Evolutionary conservation across 2,113 vertebrate genomes (phyloP), one percentile per base, ranked within the genome.

Genomic region (Clarias magur): DNA sequence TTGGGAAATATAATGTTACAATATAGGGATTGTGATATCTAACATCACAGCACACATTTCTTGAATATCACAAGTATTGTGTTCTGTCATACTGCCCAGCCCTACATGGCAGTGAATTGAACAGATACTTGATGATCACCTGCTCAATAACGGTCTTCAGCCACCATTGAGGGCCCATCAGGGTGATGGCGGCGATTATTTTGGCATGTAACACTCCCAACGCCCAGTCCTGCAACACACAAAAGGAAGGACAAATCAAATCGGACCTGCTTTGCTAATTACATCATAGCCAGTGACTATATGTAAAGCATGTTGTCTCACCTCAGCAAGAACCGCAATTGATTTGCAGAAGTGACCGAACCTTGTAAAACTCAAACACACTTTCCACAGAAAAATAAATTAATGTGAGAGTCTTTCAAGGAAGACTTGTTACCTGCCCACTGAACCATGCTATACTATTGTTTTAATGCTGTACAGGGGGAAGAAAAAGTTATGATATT

Each of bases 81-180:
- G 30, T 12, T 10, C 1, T 42, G 8, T 34, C 30, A 30, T 16
- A 72, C 11, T 73, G 42, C 23, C 10, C 42, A 76, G 15, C 10
- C 15, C 12, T n/a, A 54, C 42, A 82, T 62, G 23, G 25, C 3
- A 38, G 17, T 42, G 19, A 42, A 23, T 2, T n/a, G 1, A 21
- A 56, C 25, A 34, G 4, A 30, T 53, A 21, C 1, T 48, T 54
- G 9, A 30, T 21, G 48, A 48, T 30, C 70, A 95, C 98, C 97
- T 99, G 98, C 92, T 99, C 98, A 92, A 99, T 99, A 42, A 99
- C 98, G 10, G 97, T 97, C 94, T 99, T 99, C 91, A 99, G 91
- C 98, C 98, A 99, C 98, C 98, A 99, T 94, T 99, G 98, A 88
- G 98, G 98, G 56, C 98, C 98, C 98, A 99, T 99, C 84, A 99